phyloP scores from a whole-genome alignment of 2,113 vertebrate species.

The Hiodon alosoides region DNA sequence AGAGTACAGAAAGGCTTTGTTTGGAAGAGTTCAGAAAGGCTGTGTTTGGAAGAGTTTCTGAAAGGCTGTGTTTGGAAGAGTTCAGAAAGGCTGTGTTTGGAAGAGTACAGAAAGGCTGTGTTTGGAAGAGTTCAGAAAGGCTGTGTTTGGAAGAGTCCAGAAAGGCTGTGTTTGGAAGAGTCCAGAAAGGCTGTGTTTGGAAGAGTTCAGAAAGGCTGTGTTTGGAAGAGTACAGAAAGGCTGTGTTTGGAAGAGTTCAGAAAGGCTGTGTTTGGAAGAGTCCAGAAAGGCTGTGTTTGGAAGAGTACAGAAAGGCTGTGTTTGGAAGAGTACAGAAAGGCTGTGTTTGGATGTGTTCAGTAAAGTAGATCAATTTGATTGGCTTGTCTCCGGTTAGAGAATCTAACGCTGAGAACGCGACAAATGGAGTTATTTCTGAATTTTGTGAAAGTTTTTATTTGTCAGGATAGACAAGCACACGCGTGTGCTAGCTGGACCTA shows the following conservation, averaged over 20 bases:
- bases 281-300: constrained; percentile 11
- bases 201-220: constrained; percentile 24
- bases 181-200: constrained; percentile 30
- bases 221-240: constrained; percentile 30
- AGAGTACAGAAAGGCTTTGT: too few relatives aligned
- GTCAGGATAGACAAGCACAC: too few relatives aligned
- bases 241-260: constrained; percentile 23
- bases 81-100: constrained; percentile 30
- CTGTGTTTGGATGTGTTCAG: constrained; percentile 33
- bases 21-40: constrained; percentile 14
- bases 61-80: constrained; percentile 24
- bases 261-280: constrained; percentile 21
- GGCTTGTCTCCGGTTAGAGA: too few relatives aligned
- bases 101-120: too few relatives aligned
- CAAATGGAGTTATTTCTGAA: too few relatives aligned
- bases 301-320: constrained; percentile 31
- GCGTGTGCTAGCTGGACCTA: too few relatives aligned
- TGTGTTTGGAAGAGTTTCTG: constrained; percentile 23
- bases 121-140: constrained; percentile 15
- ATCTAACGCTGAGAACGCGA: too few relatives aligned
- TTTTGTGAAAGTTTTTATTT: too few relatives aligned
- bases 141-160: constrained; percentile 23
- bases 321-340: constrained; percentile 30
- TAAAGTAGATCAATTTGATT: constrained; percentile 4
- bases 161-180: constrained; percentile 24